These are phyloP conservation scores for Lytechinus variegatus DNA, from an alignment of 35 echinoderm and acorn worm species.

Conservation along the genomic window DNA sequence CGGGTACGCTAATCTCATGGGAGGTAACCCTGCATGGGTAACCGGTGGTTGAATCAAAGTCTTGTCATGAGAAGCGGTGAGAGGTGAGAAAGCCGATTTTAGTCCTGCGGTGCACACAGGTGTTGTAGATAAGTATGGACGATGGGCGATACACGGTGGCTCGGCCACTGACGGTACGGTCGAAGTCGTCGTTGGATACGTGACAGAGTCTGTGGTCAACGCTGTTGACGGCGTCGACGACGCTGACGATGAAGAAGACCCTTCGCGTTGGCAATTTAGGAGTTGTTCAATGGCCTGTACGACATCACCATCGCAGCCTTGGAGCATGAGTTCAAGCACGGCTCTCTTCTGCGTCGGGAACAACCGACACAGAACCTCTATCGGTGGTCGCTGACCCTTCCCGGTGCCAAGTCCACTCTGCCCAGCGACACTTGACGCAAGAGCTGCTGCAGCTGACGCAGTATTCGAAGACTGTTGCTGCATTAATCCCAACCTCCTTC, in stretches of 20 bases:
- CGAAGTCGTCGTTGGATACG: slow-evolving; percentile 54
- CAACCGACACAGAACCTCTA: slow-evolving; percentile 82
- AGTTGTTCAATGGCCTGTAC: slow-evolving; percentile 97
- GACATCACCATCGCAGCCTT: slow-evolving; percentile 92
- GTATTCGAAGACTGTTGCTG: not conserved
- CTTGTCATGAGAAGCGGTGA: slow-evolving; percentile 69
- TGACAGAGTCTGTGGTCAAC: slow-evolving; percentile 30
- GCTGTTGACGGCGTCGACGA: slow-evolving; percentile 22
- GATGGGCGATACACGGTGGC: slow-evolving; percentile 80
- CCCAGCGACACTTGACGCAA: slow-evolving; percentile 17
- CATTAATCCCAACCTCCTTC: not conserved
- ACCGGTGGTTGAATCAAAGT: slow-evolving; percentile 59
- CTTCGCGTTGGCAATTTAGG: slow-evolving; percentile 73
- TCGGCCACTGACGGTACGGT: slow-evolving; percentile 68
- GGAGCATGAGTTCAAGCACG: slow-evolving; percentile 89
- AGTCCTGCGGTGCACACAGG: slow-evolving; percentile 77
- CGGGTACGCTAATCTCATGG: slow-evolving; percentile 88
- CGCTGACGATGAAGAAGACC: slow-evolving; percentile 33
- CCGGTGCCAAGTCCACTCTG: not conserved
- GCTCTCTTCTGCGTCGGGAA: slow-evolving; percentile 92
- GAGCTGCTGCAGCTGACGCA: slow-evolving; percentile 14
- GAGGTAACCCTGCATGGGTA: slow-evolving; percentile 65
- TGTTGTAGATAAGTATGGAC: slow-evolving; percentile 83
- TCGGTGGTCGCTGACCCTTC: slow-evolving; percentile 63
- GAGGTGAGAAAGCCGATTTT: slow-evolving; percentile 95